Percentiles rank a stretch among this genome's conserved stretches.
Conservation (phyloP, 2,113 vertebrate genomes). For the Silurus asotus region DNA sequence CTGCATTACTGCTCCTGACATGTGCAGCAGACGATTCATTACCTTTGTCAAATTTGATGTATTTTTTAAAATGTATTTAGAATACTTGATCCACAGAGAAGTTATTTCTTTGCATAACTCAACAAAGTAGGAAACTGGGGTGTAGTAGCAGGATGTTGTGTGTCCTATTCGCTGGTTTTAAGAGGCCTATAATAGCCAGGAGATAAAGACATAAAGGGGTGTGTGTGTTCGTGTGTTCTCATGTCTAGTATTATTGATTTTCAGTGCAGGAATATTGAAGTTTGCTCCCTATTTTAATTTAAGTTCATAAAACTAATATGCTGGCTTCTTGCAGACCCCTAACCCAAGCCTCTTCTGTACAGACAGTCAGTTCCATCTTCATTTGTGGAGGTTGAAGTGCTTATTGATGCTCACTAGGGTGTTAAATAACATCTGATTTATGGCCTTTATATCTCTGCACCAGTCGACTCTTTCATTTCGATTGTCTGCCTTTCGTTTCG, state of each 20-base stretch:
- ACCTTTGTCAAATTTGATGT: too few relatives aligned
- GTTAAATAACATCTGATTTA: slow-evolving; percentile 43
- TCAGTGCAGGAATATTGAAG: slow-evolving; percentile 58
- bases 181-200: not conserved
- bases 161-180: not conserved
- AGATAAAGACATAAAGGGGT: not conserved
- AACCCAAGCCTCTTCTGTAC: slow-evolving; percentile 33
- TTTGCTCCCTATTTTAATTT: slow-evolving; percentile 64
- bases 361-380: not conserved
- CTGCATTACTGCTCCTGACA: not conserved
- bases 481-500: slow-evolving; percentile 5
- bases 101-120: too few relatives aligned
- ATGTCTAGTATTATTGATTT: slow-evolving; percentile 58
- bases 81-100: too few relatives aligned
- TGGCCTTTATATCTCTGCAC: not conserved
- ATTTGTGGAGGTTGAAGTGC: slow-evolving; percentile 31
- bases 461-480: not conserved
- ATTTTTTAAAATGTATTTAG: too few relatives aligned
- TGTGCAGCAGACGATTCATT: too few relatives aligned
- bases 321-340: slow-evolving; percentile 43
- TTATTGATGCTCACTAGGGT: slow-evolving; percentile 34
- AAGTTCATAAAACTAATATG: slow-evolving; percentile 59
- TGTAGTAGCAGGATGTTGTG: not conserved
- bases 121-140: too few relatives aligned
- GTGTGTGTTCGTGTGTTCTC: not conserved